Base-by-base conservation (phyloP, 2,797 vertebrate species). In the Pipistrellus pygmaeus region DNA sequence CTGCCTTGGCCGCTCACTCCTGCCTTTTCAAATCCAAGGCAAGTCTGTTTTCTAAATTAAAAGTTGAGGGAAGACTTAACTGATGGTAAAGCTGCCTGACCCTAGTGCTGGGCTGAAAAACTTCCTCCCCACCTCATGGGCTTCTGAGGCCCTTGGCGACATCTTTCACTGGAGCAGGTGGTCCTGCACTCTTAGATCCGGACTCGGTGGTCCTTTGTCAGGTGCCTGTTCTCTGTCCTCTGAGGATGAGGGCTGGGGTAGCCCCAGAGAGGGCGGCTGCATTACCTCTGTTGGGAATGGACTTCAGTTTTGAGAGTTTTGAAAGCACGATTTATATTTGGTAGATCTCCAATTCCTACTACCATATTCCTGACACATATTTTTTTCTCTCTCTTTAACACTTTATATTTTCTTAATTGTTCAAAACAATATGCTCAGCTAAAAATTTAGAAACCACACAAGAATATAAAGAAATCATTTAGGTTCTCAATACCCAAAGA, bases 351-450 rank as follows among this genome's bases (percentile, higher is more conserved):
- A 13, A 6, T 23, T 35, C 32, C 57, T 48, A 35, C 68, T 18
- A n/a, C 0, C 8, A 0, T 6, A 32, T 60, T 80, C 85, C 46
- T 85, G 38, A 68, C 60, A 6, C 5, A 9, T 0, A 8, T 44
- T 9, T 51, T 48, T 46, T 20, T 44, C 55, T 38, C 11, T 62
- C n/a, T 62, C n/a, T 68, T 35, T 83, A 38, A 64, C 6, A 20
- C 18, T 83, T 83, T n/a, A 32, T 66, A 73, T 92, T 90, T 55
- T 18, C 35, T 17, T 81, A 12, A 20, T 78, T 91, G 84, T 77
- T 93, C 66, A 66, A 71, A 85, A 53, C n/a, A 60, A 68, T 1
- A 69, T 64, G 69, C 17, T 93, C 9, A 55, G 55, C 46, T 60
- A 14, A 75, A 86, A 87, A 66, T 48, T 62, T 90, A 32, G n/a